Evolutionary conservation across 2,113 vertebrate species (phyloP).

Genomic region (Zonotrichia leucophrys): DNA sequence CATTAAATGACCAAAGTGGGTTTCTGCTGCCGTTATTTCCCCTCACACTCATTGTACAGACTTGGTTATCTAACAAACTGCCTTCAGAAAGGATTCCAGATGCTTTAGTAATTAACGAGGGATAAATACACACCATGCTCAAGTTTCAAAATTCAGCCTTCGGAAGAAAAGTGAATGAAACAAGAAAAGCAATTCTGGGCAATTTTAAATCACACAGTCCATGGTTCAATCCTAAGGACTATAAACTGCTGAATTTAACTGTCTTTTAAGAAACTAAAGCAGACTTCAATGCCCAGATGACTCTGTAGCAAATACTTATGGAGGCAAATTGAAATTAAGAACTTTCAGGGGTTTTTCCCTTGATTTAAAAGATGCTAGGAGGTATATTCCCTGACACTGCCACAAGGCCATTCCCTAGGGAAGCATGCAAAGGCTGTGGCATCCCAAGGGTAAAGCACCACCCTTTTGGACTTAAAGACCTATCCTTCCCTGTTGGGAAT

Average conservation of each 20-base stretch:
- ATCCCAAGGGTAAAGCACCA: background rate
- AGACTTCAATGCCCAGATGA: background rate
- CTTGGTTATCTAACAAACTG: background rate
- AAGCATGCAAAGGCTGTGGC: rapidly evolving
- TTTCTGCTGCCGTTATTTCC: background rate
- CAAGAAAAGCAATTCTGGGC: background rate
- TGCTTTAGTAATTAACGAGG: background rate
- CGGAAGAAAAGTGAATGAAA: background rate
- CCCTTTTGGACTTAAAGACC: background rate
- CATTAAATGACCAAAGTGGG: background rate
- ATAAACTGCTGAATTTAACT: background rate
- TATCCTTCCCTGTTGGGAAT: background rate
- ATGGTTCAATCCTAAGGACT: background rate
- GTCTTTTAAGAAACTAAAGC: background rate
- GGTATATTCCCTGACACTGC: background rate
- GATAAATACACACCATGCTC: background rate
- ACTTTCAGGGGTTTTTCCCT: rapidly evolving
- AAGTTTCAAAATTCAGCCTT: background rate
- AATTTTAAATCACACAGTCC: background rate
- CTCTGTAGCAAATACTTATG: background rate
- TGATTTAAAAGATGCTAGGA: background rate
- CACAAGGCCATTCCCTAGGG: rapidly evolving
- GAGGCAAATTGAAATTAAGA: background rate
- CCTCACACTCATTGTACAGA: background rate
- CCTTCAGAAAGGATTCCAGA: background rate